phyloP scores from a whole-genome alignment of 1,140 invertebrate species.

The Stegodyphus mimosarum region DNA sequence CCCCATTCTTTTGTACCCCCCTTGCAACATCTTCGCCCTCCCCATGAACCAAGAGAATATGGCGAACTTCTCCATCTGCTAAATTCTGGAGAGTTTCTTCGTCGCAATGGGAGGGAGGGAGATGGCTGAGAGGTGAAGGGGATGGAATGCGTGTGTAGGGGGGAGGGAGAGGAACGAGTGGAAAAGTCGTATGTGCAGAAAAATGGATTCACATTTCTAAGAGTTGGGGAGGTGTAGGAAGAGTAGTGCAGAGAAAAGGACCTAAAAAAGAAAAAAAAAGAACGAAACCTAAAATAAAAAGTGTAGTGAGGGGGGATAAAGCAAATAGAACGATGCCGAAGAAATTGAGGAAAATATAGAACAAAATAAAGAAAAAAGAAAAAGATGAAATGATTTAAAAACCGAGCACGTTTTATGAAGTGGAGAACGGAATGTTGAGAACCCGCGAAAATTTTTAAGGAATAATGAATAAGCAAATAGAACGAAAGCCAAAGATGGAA shows the following conservation, averaged over 20 bases:
- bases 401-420: slow-evolving; percentile 43
- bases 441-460: slow-evolving; percentile 24
- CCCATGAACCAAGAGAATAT: background rate
- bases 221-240: background rate
- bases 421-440: slow-evolving; percentile 30
- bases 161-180: background rate
- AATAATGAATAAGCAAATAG: slow-evolving; percentile 49
- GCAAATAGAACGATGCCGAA: slow-evolving; percentile 42
- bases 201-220: slow-evolving; percentile 9
- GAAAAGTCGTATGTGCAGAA: slow-evolving; percentile 26
- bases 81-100: slow-evolving; percentile 24
- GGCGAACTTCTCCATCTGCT: slow-evolving; percentile 25
- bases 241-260: slow-evolving; percentile 7
- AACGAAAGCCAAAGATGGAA: background rate
- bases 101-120: background rate
- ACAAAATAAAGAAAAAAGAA: background rate
- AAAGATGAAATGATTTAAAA: slow-evolving; percentile 44
- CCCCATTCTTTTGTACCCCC: slow-evolving; percentile 9
- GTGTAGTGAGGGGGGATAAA: slow-evolving; percentile 4
- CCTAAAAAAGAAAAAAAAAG: slow-evolving; percentile 21
- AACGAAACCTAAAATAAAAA: background rate
- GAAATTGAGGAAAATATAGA: slow-evolving; percentile 41
- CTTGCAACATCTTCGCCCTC: background rate
- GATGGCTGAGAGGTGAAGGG: background rate
- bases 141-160: background rate